phyloP scores from a whole-genome alignment of 2,888 invertebrate genomes.

The Lepidochitona cinerea region DNA sequence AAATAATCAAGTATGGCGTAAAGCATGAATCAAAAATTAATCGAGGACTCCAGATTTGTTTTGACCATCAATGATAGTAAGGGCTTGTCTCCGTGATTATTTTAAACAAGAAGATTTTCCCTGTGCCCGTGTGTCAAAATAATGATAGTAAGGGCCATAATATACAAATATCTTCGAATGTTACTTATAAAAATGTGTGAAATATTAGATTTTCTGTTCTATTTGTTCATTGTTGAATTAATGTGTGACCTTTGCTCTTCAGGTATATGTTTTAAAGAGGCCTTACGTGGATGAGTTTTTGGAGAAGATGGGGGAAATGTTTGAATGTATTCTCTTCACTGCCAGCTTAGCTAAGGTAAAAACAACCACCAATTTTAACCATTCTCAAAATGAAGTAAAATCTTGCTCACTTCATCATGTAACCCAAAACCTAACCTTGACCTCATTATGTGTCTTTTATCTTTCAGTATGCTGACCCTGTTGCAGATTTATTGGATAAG shows the following conservation, averaged over 20 bases:
- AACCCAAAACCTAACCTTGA: background rate
- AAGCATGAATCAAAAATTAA: too few species aligned
- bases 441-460: background rate
- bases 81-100: too few species aligned
- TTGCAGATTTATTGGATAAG: slow-evolving; percentile 97
- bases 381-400: background rate
- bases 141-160: too few species aligned
- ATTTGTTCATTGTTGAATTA: slow-evolving; percentile 2
- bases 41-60: too few species aligned
- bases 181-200: background rate
- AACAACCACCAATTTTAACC: too few species aligned
- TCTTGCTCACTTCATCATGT: background rate
- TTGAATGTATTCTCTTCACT: slow-evolving; percentile 99
- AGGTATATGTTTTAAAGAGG: slow-evolving; percentile 95
- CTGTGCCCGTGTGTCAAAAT: too few species aligned
- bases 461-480: slow-evolving; percentile 96
- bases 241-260: too few species aligned
- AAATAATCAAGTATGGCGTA: too few species aligned
- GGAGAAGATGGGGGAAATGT: slow-evolving; percentile 96
- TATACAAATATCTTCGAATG: too few species aligned
- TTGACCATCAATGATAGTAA: too few species aligned
- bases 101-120: too few species aligned
- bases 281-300: slow-evolving; percentile 99
- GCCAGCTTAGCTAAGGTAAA: slow-evolving; percentile 94
- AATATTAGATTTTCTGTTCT: background rate